These are phyloP conservation scores for Lindbergichthys nudifrons DNA, from an alignment of 2,797 vertebrate genomes.

Conservation along the genomic window DNA sequence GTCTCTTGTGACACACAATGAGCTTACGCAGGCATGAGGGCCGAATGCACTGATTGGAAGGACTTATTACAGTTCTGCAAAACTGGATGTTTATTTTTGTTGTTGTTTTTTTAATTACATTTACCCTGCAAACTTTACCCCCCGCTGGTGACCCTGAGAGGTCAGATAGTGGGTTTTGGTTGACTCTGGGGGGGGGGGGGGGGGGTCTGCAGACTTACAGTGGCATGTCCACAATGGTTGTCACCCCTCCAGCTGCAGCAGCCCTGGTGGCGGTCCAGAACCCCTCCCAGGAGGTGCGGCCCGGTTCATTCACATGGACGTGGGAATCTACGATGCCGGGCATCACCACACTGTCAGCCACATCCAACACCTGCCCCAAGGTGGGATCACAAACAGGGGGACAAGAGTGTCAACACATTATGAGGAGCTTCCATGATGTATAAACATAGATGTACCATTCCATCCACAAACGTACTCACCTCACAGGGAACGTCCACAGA, in stretches of 20 bases:
- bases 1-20: too few species aligned
- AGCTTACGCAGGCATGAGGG: too few species aligned
- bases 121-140: constrained; percentile 2
- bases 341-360: constrained; percentile 87
- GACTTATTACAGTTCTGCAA: too few species aligned
- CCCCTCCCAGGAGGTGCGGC: constrained; percentile 86
- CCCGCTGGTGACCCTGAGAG: not conserved
- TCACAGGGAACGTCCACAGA: constrained; percentile 45
- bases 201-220: constrained; percentile 72
- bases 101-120: not conserved
- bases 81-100: too few species aligned
- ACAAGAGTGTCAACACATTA: too few species aligned
- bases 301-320: constrained; percentile 89
- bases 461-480: constrained; percentile 65
- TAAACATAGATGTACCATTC: not conserved
- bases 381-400: not conserved
- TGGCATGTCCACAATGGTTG: constrained; percentile 90
- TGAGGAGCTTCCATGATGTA: not conserved
- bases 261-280: constrained; percentile 86
- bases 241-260: constrained; percentile 89
- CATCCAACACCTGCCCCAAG: constrained; percentile 83
- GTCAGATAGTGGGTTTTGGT: not conserved
- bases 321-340: constrained; percentile 88
- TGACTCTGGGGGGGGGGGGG: not conserved
- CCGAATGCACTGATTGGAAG: too few species aligned